phyloP scores from a whole-genome alignment of 1,140 invertebrate genomes.

The Aphidius ervi region DNA sequence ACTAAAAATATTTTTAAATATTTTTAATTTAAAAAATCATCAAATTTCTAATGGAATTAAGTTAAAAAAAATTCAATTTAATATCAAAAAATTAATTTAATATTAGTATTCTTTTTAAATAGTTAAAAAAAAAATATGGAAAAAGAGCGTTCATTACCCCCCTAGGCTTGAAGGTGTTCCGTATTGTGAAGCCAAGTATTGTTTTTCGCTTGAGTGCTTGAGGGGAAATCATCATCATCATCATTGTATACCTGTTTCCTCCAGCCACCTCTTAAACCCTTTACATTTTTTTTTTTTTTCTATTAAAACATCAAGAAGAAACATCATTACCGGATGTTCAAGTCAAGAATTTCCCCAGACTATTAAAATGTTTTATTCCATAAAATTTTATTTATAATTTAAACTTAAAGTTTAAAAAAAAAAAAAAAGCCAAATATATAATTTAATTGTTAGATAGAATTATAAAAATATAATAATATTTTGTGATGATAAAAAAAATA shows the following conservation, averaged over 20 bases:
- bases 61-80: too few relatives aligned
- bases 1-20: too few relatives aligned
- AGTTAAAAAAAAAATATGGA: not conserved
- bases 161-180: constrained; percentile 10
- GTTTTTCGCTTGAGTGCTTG: constrained; percentile 7
- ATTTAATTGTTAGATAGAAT: too few relatives aligned
- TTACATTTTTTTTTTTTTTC: not conserved
- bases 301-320: too few relatives aligned
- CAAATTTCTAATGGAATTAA: too few relatives aligned
- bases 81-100: constrained; percentile 1
- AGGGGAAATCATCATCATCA: not conserved
- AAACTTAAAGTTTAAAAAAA: too few relatives aligned
- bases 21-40: too few relatives aligned
- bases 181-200: not conserved
- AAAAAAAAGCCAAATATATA: too few relatives aligned
- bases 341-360: not conserved
- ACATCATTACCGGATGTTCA: not conserved
- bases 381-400: too few relatives aligned
- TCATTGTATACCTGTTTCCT: not conserved
- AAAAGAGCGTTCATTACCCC: constrained; percentile 4
- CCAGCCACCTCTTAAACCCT: not conserved
- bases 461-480: too few relatives aligned
- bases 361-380: too few relatives aligned
- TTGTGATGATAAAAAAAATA: too few relatives aligned
- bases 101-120: constrained; percentile 1